Evolutionary conservation across 2,113 vertebrate genomes (phyloP), one percentile per base, ranked within the genome.

Genomic region (Elephantulus edwardii): DNA sequence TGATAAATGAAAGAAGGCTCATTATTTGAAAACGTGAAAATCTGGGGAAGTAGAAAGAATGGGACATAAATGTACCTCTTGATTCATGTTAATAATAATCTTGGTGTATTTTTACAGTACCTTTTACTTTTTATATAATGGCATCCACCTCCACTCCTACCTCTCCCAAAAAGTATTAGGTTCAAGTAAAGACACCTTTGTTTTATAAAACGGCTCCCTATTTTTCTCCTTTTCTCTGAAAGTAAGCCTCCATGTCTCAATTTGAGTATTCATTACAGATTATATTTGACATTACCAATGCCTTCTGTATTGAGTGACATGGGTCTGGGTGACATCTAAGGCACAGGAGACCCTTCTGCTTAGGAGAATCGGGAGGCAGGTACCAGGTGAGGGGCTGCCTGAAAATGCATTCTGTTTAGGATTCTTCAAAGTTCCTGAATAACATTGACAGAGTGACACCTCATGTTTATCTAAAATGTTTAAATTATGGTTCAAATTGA

Each of bases 41-140:
- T 56, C 44, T 78, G 83, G 68, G 66, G 38, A 71, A 86, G 33
- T n/a, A 71, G 75, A 89, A 76, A 72, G 54, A 76, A 77, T 22
- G 28, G 52, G 48, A 62, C 40, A 71, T 26, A 58, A 66, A 28
- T 26, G 30, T 20, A 30, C 6, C 1, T 33, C 40, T n/a, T 10
- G 58, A 74, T 30, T 33, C 28, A 70, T 70, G n/a, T 83, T 62
- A 58, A 22, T 75, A 38, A 20, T 20, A 68, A 28, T 80, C 38
- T 72, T 33, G 6, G 2, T 70, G 2, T 54, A 3, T 50, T 89
- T 4, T 28, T 89, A 35, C 24, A 78, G 0, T 56, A 46, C 2
- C 40, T 81, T 87, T 85, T 85, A 33, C 2, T 62, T 33, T 84
- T 75, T 26, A 12, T 93, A 5, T 78, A 72, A 70, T 35, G 8